Evolutionary conservation across 2,113 vertebrate species (phyloP).

Genomic region (Gymnogyps californianus): DNA sequence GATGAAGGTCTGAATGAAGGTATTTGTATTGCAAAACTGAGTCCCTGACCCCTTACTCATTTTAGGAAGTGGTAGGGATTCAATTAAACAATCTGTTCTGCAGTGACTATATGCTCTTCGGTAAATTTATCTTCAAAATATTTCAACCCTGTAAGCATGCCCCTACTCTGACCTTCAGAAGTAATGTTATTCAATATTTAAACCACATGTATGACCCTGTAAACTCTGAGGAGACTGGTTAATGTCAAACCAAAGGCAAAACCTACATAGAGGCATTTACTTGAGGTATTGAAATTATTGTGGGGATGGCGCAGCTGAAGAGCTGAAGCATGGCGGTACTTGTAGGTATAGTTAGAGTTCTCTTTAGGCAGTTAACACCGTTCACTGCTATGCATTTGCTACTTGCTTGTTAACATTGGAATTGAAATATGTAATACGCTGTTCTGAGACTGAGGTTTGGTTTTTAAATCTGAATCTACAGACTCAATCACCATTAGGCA

Average conservation of each 20-base stretch:
- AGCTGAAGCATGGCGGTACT: neutral
- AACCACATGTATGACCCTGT: neutral
- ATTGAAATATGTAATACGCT: neutral
- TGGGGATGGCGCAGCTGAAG: neutral
- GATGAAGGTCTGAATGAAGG: neutral
- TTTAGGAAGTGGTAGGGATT: neutral
- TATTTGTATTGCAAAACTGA: neutral
- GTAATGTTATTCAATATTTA: neutral
- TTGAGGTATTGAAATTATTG: neutral
- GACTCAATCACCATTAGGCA: neutral
- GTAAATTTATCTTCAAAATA: neutral
- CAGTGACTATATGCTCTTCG: neutral
- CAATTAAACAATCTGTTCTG: neutral
- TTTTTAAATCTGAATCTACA: neutral
- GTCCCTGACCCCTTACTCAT: rapidly evolving
- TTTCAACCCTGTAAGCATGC: neutral
- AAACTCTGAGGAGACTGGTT: neutral
- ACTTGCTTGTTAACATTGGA: neutral
- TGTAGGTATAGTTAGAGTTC: neutral
- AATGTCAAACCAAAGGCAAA: neutral
- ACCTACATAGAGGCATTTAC: neutral
- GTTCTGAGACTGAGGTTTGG: neutral
- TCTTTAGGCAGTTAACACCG: neutral
- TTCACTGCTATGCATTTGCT: neutral
- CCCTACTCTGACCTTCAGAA: neutral